Conservation (phyloP, 2,113 vertebrate genomes). For the Lagopus muta region DNA sequence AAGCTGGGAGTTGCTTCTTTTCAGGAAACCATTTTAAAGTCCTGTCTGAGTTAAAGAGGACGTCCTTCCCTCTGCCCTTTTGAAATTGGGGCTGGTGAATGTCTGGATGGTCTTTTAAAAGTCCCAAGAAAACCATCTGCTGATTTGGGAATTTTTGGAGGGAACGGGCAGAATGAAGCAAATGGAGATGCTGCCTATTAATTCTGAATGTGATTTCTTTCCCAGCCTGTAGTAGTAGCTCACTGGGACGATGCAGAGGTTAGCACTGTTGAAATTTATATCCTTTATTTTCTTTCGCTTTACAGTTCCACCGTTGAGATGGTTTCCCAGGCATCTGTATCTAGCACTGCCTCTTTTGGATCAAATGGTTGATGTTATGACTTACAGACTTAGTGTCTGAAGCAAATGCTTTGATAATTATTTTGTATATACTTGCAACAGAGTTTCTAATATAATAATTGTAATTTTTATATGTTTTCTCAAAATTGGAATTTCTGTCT, state of each 20-base stretch:
- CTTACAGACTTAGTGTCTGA: not conserved
- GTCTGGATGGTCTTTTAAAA: not conserved
- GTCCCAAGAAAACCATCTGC: not conserved
- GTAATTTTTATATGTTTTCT: not conserved
- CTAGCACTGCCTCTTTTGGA: not conserved
- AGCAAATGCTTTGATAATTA: not conserved
- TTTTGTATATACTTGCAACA: not conserved
- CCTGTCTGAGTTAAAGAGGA: not conserved
- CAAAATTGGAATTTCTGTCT: not conserved
- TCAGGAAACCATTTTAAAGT: not conserved
- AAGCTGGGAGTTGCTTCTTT: not conserved
- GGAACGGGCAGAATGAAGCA: not conserved
- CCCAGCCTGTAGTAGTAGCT: not conserved
- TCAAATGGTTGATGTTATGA: not conserved
- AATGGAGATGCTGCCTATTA: not conserved
- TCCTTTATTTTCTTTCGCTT: not conserved
- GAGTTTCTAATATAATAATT: slow-evolving; percentile 8
- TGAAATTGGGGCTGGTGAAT: not conserved
- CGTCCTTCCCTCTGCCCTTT: not conserved
- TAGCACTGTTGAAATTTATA: rapidly evolving
- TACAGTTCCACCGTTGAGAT: not conserved
- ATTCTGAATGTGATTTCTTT: not conserved
- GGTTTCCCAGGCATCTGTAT: not conserved
- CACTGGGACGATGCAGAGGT: not conserved
- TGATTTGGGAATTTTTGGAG: not conserved